Evolutionary conservation across 2,888 invertebrate genomes (phyloP).

Genomic region (Drepana falcataria): DNA sequence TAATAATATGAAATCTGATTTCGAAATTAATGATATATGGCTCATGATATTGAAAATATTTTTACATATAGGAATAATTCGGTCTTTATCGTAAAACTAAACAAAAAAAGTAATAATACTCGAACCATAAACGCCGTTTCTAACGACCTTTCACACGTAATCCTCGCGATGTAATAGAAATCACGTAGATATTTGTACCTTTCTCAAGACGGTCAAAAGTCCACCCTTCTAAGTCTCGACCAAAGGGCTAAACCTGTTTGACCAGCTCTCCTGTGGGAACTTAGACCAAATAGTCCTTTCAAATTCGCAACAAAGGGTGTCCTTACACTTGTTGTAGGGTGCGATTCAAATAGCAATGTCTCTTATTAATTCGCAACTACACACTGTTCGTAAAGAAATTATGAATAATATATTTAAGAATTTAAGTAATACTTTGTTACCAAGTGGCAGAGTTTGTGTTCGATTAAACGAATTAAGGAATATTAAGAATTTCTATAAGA

Average conservation of each 20-base stretch:
- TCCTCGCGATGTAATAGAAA: conserved; percentile 42
- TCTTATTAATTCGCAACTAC: conserved; percentile 6
- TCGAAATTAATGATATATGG: no score
- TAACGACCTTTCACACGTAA: conserved; percentile 32
- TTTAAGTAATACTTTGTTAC: conserved; percentile 9
- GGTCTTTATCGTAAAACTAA: no score
- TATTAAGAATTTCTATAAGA: no score
- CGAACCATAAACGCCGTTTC: not conserved
- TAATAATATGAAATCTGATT: no score
- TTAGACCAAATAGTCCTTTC: conserved; percentile 44
- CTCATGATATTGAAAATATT: no score
- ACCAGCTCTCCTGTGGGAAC: conserved; percentile 66
- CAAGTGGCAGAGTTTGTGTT: conserved; percentile 6
- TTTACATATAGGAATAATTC: no score
- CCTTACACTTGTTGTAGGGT: conserved; percentile 31
- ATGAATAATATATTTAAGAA: not conserved
- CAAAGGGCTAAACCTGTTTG: conserved; percentile 52
- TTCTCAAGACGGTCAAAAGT: conserved; percentile 41
- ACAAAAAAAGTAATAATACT: not conserved
- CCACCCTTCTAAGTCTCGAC: conserved; percentile 32
- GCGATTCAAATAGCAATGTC: conserved; percentile 9
- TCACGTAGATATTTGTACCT: conserved; percentile 35
- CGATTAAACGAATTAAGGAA: no score
- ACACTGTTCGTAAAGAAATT: not conserved
- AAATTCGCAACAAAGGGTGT: conserved; percentile 17